These are phyloP conservation scores for Spermophilus dauricus DNA, from an alignment of 2,113 vertebrate species.

Conservation along the genomic window DNA sequence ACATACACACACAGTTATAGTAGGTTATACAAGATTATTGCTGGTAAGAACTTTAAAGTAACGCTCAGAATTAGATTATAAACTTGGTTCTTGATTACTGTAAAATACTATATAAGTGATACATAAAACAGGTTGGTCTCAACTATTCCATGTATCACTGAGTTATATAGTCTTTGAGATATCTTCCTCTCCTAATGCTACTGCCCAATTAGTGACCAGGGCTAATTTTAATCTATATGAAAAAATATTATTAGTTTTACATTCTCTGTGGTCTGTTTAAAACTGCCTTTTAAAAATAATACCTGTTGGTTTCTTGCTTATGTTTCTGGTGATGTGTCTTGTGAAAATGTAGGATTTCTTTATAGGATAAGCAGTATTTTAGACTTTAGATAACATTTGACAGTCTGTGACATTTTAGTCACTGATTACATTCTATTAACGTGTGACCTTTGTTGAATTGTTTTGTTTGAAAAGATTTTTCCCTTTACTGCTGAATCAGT, in stretches of 20 bases:
- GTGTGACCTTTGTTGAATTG: neutral
- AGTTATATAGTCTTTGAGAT: neutral
- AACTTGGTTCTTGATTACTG: conserved; percentile 38
- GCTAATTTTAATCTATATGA: neutral
- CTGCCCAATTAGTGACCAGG: neutral
- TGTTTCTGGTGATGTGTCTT: neutral
- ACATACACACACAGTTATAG: neutral
- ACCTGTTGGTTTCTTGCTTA: conserved; percentile 5
- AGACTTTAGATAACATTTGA: neutral
- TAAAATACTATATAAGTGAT: neutral
- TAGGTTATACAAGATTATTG: neutral
- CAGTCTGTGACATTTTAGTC: neutral
- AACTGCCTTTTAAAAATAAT: neutral
- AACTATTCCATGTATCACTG: neutral
- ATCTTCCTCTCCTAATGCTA: neutral
- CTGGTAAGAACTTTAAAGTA: neutral
- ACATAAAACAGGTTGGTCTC: neutral
- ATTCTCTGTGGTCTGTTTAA: neutral
- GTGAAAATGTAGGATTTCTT: conserved; percentile 13
- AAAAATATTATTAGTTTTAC: neutral
- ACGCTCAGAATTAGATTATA: conserved; percentile 39
- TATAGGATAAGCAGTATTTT: neutral
- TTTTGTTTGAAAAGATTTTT: neutral
- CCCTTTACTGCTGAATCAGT: neutral
- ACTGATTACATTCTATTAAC: neutral